Evolutionary conservation across 2,888 invertebrate genomes (phyloP), one percentile per base, ranked within the genome.

Genomic region (Beris chalybata): DNA sequence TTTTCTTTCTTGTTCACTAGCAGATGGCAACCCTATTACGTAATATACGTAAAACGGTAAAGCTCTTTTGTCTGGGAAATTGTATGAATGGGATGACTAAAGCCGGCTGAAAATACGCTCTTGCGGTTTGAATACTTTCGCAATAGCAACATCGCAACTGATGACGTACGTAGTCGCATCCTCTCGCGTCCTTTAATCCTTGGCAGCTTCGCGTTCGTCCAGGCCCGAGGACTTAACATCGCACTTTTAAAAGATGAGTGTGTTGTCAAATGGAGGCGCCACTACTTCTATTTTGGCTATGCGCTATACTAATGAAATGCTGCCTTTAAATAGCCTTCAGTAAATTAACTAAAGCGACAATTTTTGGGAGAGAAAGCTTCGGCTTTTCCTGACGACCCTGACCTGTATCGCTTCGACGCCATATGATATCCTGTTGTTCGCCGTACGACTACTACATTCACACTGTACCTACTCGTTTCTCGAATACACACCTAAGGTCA

Each of bases 1-100:
- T 22, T 61, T 38, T 13, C 48, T 15, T 30, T 5, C 15, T 61
- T 22, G 61, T 44, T 22, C 3, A 22, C 22, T 38, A 61, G 22
- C 64, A 53, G 53, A 64, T 45, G 50, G 54, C 53, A 54, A 64
- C 53, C 31, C 12, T 15, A 38, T 63, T 38, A 63, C 43, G 29
- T 63, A 63, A 52, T 43, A 22, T 22, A 22, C 22, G 22, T 22
- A 22, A 53, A 64, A 64, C 44, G 56, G 53, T 64, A 53, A 54
- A 54, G 54, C 64, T 64, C 45, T 9, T 61, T 43, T 54, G 53
- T 64, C 45, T 64, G 13, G 44, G 22, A 30, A 53, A 64, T 53
- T 44, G 31, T 64, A 64, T 64, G 64, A 64, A 64, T 64, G 64
- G 64, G 53, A 64, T 53, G 53, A 54, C 64, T 54, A 44, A 64